Percentiles rank a stretch among this genome's conserved stretches.
Conservation (phyloP, 2,888 invertebrate species). For the Acanthoscelides obtectus region DNA sequence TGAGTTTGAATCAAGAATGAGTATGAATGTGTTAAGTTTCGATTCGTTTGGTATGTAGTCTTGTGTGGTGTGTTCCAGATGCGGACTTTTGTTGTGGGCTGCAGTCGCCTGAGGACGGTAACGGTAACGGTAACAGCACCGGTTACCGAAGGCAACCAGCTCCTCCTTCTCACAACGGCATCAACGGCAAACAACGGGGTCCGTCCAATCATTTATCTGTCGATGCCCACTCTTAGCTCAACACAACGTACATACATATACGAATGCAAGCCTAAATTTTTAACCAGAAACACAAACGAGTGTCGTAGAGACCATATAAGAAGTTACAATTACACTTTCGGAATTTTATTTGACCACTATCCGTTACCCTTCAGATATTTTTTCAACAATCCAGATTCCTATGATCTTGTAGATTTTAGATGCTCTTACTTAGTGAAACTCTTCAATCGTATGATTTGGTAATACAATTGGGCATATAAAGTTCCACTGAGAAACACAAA, state of each 20-base stretch:
- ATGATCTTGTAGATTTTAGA: too few species aligned
- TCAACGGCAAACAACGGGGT: conserved; percentile 58
- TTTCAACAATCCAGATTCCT: too few species aligned
- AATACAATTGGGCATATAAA: too few species aligned
- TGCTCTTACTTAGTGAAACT: too few species aligned
- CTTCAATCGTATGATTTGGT: too few species aligned
- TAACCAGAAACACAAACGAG: too few species aligned
- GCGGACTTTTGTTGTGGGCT: conserved; percentile 86
- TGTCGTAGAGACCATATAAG: too few species aligned
- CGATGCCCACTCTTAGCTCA: conserved; percentile 7
- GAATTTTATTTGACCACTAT: too few species aligned
- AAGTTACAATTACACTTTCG: too few species aligned
- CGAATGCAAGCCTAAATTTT: background rate
- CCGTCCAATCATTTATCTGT: conserved; percentile 41
- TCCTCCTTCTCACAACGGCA: conserved; percentile 48
- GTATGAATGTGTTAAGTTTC: background rate
- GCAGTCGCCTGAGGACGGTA: conserved; percentile 72
- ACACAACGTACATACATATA: background rate
- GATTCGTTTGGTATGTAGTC: background rate
- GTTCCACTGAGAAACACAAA: too few species aligned
- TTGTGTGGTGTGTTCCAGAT: conserved; percentile 64
- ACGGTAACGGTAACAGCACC: conserved; percentile 47
- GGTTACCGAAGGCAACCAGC: background rate
- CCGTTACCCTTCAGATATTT: too few species aligned
- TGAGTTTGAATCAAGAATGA: background rate